These are phyloP conservation scores for Sisor rabdophorus DNA, from an alignment of 2,113 vertebrate genomes.

Conservation along the genomic window DNA sequence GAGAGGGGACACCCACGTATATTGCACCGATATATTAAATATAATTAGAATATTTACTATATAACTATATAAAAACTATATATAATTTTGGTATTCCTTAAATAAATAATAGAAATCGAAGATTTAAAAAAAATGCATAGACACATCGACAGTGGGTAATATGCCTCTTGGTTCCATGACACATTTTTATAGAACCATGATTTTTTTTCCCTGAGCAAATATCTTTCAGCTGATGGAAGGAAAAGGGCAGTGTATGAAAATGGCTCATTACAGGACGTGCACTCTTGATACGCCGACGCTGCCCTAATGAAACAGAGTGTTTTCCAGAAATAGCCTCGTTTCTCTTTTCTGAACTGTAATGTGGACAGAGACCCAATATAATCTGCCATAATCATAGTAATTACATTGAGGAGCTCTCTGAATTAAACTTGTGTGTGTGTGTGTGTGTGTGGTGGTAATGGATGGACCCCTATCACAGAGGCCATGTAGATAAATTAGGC, in stretches of 20 bases:
- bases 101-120: neutral
- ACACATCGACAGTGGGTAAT: neutral
- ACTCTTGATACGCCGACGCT: slow-evolving; percentile 11
- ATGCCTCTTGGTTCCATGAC: neutral
- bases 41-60: no score
- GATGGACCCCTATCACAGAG: slow-evolving; percentile 40
- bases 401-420: slow-evolving; percentile 43
- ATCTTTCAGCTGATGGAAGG: slow-evolving; percentile 2
- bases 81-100: neutral
- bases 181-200: neutral
- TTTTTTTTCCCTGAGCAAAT: slow-evolving; percentile 4
- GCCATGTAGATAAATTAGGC: slow-evolving; percentile 40
- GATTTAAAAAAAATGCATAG: neutral
- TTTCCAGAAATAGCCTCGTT: slow-evolving; percentile 20
- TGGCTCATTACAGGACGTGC: slow-evolving; percentile 26
- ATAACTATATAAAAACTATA: no score
- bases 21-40: no score
- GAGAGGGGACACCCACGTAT: no score
- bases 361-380: slow-evolving; percentile 45
- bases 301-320: slow-evolving; percentile 40
- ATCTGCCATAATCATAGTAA: slow-evolving; percentile 46
- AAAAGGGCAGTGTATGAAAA: slow-evolving; percentile 30
- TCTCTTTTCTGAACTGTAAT: slow-evolving; percentile 28
- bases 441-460: slow-evolving; percentile 28
- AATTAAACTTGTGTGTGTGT: slow-evolving; percentile 23